Evolutionary conservation across 2,888 invertebrate species (phyloP).

Genomic region (Stenodema calcarata): DNA sequence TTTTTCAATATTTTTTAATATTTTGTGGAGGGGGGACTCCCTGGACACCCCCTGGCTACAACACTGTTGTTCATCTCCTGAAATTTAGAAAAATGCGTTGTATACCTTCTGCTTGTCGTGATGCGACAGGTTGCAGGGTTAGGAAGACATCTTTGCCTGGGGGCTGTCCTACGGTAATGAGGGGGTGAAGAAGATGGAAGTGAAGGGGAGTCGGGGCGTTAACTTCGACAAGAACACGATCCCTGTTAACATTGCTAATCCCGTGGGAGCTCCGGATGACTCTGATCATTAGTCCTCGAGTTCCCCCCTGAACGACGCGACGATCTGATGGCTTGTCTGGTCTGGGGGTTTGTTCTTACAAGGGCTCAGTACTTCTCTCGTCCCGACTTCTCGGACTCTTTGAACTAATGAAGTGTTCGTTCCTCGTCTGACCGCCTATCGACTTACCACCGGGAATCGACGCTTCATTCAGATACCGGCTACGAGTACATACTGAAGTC

Average conservation of each 20-base stretch:
- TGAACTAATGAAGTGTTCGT: background rate
- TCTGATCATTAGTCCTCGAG: conserved; percentile 30
- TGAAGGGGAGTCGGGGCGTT: conserved; percentile 2
- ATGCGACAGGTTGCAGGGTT: background rate
- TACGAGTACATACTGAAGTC: too few relatives aligned
- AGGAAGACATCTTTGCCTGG: background rate
- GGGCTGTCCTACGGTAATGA: background rate
- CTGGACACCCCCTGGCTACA: too few relatives aligned
- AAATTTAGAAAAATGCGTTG: too few relatives aligned
- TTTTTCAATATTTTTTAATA: too few relatives aligned
- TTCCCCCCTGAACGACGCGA: background rate
- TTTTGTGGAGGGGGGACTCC: too few relatives aligned
- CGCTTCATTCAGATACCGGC: background rate
- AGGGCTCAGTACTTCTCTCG: background rate
- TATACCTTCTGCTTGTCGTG: too few relatives aligned
- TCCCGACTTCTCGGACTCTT: background rate
- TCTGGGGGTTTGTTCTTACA: conserved; percentile 1
- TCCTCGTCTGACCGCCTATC: background rate
- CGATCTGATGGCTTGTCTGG: conserved; percentile 15
- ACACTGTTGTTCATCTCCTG: too few relatives aligned
- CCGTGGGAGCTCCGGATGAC: conserved; percentile 14
- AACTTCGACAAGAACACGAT: conserved; percentile 32
- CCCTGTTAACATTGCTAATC: conserved; percentile 41
- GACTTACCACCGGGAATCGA: background rate
- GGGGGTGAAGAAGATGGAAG: background rate